Evolutionary conservation across 2,888 invertebrate genomes (phyloP).

Genomic region (Cosmia pyralina): DNA sequence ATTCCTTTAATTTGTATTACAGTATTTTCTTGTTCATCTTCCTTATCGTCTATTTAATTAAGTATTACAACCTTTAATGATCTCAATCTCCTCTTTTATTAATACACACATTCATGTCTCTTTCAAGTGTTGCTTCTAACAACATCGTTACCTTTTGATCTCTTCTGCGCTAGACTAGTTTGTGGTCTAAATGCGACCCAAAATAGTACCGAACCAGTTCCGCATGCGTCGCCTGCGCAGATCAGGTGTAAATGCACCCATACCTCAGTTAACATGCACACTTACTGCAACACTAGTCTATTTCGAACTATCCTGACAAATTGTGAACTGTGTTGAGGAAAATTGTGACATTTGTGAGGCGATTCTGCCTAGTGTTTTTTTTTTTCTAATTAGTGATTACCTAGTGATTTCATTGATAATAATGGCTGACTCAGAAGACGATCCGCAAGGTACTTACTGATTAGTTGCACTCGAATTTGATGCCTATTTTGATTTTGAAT

Average conservation of each 20-base stretch:
- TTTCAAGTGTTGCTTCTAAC: slow-evolving; percentile 68
- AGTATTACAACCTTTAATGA: background rate
- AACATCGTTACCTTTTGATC: slow-evolving; percentile 85
- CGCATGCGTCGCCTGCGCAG: slow-evolving; percentile 81
- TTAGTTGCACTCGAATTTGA: background rate
- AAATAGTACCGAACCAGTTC: slow-evolving; percentile 86
- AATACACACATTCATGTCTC: slow-evolving; percentile 33
- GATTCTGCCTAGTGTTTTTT: slow-evolving; percentile 29
- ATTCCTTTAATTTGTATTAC: background rate
- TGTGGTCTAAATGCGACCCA: slow-evolving; percentile 86
- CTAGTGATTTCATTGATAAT: slow-evolving; percentile 39
- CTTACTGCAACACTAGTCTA: slow-evolving; percentile 56
- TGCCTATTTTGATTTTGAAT: slow-evolving; percentile 3
- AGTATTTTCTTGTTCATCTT: background rate
- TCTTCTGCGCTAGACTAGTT: slow-evolving; percentile 82
- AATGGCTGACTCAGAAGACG: slow-evolving; percentile 57
- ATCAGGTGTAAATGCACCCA: slow-evolving; percentile 84
- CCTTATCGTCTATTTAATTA: background rate
- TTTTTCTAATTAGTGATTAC: slow-evolving; percentile 21
- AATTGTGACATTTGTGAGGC: slow-evolving; percentile 34
- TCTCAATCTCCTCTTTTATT: slow-evolving; percentile 3
- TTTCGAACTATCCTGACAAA: slow-evolving; percentile 39
- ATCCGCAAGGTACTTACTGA: slow-evolving; percentile 64
- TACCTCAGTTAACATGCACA: slow-evolving; percentile 70
- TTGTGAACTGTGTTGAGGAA: slow-evolving; percentile 28